These are phyloP conservation scores for Thumatha senex DNA, from an alignment of 2,888 invertebrate species.

Conservation along the genomic window DNA sequence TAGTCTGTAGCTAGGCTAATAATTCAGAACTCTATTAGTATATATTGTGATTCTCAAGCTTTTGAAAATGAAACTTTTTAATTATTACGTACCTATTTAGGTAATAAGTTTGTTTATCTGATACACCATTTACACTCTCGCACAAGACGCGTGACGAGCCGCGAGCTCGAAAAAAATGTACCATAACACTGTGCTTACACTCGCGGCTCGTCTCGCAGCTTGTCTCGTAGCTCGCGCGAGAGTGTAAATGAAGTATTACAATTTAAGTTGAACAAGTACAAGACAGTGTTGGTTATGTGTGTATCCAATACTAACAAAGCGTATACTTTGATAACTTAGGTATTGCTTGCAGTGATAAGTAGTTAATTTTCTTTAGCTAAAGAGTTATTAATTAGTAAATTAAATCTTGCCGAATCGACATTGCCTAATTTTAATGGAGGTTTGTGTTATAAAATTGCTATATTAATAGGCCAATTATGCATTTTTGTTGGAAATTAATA, in stretches of 20 bases:
- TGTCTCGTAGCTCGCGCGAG: too few relatives aligned
- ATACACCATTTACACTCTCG: too few relatives aligned
- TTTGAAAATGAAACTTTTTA: not conserved
- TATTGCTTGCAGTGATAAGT: not conserved
- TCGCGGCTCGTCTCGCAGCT: too few relatives aligned
- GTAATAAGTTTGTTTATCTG: constrained; percentile 2
- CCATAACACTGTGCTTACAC: too few relatives aligned
- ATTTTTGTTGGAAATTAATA: not conserved
- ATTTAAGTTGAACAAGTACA: constrained; percentile 8
- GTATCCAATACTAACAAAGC: constrained; percentile 1
- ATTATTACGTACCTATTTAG: not conserved
- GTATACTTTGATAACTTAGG: not conserved
- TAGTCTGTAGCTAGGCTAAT: not conserved
- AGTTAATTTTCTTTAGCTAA: not conserved
- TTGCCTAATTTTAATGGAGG: constrained; percentile 10
- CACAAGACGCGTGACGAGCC: too few relatives aligned
- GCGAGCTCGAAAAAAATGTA: too few relatives aligned
- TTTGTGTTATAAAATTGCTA: not conserved
- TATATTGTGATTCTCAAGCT: not conserved
- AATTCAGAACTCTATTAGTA: too few relatives aligned
- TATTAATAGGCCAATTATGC: not conserved
- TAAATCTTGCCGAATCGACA: constrained; percentile 29
- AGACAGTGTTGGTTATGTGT: constrained; percentile 5
- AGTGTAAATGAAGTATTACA: too few relatives aligned
- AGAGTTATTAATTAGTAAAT: not conserved